phyloP scores from a whole-genome alignment of 2,113 vertebrate genomes.

The Thalassarche chlororhynchos region DNA sequence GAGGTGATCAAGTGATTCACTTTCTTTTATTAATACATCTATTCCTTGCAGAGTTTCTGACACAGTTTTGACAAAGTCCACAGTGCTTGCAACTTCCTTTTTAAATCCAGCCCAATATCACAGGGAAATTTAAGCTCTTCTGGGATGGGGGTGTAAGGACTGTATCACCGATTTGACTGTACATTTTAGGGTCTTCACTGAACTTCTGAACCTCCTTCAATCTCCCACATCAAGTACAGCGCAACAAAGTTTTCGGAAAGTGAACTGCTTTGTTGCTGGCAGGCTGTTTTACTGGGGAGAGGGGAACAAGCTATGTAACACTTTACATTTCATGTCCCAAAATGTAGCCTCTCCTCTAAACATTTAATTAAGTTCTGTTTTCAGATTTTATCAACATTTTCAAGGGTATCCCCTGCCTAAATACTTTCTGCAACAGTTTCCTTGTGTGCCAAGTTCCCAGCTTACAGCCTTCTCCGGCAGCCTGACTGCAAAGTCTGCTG shows the following conservation, averaged over 20 bases:
- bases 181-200: not conserved
- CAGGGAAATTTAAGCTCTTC: not conserved
- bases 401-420: not conserved
- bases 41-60: not conserved
- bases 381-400: not conserved
- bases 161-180: accelerated
- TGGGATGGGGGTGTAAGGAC: not conserved
- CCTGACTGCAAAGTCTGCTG: not conserved
- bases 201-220: not conserved
- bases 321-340: not conserved
- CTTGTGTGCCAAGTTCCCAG: not conserved
- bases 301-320: not conserved
- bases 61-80: not conserved
- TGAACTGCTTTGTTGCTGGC: not conserved
- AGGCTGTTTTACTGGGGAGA: not conserved
- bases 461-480: not conserved
- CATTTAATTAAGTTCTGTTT: not conserved
- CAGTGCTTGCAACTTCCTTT: not conserved
- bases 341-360: not conserved
- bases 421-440: not conserved
- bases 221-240: not conserved
- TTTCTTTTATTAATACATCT: not conserved
- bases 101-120: not conserved
- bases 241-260: not conserved
- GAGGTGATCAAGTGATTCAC: not conserved